Base-by-base conservation (phyloP, 2,797 vertebrate species). In the Chelidonichthys spinosus region DNA sequence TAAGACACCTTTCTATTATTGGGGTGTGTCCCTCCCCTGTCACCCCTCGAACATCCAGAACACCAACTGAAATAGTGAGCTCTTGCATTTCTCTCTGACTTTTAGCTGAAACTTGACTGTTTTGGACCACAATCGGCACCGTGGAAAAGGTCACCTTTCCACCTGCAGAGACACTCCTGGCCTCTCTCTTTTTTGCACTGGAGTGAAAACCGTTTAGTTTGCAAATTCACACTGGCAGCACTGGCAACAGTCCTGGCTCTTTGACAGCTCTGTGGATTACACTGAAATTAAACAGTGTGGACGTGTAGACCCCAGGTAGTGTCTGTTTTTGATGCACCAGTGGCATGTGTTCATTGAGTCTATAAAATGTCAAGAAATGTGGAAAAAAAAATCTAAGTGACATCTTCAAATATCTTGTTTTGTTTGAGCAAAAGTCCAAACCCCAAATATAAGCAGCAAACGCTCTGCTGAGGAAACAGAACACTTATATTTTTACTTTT, bases 161-260 rank as follows among this genome's bases (percentile, higher is more conserved):
- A 76, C 77, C 79, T 79, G 76, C 7, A 63, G 37, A 58, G 40
- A 43, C 60, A 17, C 69, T 66, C 42, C 76, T 81, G 81, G 67
- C 67, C 68, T 69, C 73, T 73, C 67, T 68, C 74, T 70, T 56
- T 78, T 75, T 84, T 71, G 54, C 85, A 86, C 46, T 43, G 13
- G 14, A 37, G 73, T 78, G 84, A 76, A 78, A 91, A 90, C 89
- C 25, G 83, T 78, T 77, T 71, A 52, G 74, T 86, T 85, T 88
- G 72, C 83, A 75, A 64, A 25, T 76, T 83, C 62, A 47, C 49
- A 64, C 71, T 33, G 35, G 58, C 76, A 73, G 47, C 64, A 50
- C 25, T 32, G 52, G 47, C 63, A n/a, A n/a, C n/a, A n/a, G 18
- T 72, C 69, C 64, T 6, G 17, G 37, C 71, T 61, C 69, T 56